Conservation (phyloP, 2,888 invertebrate species). For the Mechanitis messenoides region DNA sequence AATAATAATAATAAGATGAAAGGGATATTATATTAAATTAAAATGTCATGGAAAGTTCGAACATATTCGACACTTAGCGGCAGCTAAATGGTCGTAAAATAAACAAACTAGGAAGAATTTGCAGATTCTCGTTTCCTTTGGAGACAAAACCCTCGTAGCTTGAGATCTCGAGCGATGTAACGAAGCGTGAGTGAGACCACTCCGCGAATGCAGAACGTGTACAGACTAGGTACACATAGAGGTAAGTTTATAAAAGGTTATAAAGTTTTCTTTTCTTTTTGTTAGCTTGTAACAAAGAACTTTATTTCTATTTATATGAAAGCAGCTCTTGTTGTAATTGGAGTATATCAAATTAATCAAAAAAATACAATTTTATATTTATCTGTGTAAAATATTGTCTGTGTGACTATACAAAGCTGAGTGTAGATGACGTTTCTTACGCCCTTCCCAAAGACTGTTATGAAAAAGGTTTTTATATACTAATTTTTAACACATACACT, state of each 20-base stretch:
- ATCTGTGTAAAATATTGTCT: constrained; percentile 16
- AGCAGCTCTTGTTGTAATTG: too few relatives aligned
- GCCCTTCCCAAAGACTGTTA: constrained; percentile 21
- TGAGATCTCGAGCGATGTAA: constrained; percentile 43
- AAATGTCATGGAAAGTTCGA: constrained; percentile 19
- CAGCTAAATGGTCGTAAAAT: constrained; percentile 18
- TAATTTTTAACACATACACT: not conserved
- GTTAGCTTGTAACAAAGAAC: too few relatives aligned
- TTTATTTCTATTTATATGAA: too few relatives aligned
- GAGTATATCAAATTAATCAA: constrained; percentile 3
- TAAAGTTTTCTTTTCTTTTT: too few relatives aligned
- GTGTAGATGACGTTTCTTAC: constrained; percentile 30
- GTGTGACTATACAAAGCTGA: constrained; percentile 27
- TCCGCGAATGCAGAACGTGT: constrained; percentile 46
- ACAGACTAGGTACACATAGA: constrained; percentile 19
- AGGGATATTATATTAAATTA: constrained; percentile 9
- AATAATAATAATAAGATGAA: too few relatives aligned
- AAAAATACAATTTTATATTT: constrained; percentile 4
- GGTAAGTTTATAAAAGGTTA: not conserved
- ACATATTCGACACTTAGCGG: not conserved
- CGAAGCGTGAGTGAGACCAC: constrained; percentile 60
- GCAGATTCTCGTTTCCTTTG: constrained; percentile 57
- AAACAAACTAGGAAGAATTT: constrained; percentile 33
- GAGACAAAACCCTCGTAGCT: constrained; percentile 53
- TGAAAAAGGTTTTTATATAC: constrained; percentile 14